A percentile compares a stretch with the other conserved stretches of the same genome.
These are phyloP conservation scores for Trichomalopsis sarcophagae DNA, from an alignment of 1,140 invertebrate species.

Conservation along the genomic window DNA sequence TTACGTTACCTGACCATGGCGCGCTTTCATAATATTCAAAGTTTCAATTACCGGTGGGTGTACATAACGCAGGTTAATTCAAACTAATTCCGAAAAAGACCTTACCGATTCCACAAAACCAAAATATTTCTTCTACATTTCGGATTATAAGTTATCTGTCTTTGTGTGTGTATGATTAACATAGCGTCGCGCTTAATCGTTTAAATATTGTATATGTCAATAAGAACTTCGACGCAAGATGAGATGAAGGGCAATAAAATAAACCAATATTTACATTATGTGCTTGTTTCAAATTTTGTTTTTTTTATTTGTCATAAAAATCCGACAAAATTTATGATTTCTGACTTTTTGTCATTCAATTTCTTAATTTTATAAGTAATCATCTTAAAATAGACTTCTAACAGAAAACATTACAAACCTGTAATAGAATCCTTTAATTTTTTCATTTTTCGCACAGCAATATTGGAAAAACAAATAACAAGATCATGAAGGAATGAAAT, in stretches of 20 bases:
- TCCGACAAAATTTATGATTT: neutral
- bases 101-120: neutral
- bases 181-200: conserved; percentile 11
- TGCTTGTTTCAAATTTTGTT: neutral
- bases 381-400: neutral
- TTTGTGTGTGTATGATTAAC: neutral
- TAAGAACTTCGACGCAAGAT: neutral
- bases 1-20: too few species aligned
- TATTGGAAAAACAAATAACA: conserved; percentile 19
- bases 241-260: neutral
- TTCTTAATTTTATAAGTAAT: neutral
- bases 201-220: neutral
- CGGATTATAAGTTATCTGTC: neutral
- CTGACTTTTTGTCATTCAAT: neutral
- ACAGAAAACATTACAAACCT: conserved; percentile 9
- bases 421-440: neutral
- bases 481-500: neutral
- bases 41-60: too few species aligned
- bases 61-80: neutral
- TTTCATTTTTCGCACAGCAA: neutral
- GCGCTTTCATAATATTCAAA: too few species aligned
- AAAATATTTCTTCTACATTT: conserved; percentile 9
- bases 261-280: conserved; percentile 15
- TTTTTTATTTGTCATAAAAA: neutral
- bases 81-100: neutral